Conservation (phyloP, 2,113 vertebrate genomes). For the Genyomyrus donnyi region DNA sequence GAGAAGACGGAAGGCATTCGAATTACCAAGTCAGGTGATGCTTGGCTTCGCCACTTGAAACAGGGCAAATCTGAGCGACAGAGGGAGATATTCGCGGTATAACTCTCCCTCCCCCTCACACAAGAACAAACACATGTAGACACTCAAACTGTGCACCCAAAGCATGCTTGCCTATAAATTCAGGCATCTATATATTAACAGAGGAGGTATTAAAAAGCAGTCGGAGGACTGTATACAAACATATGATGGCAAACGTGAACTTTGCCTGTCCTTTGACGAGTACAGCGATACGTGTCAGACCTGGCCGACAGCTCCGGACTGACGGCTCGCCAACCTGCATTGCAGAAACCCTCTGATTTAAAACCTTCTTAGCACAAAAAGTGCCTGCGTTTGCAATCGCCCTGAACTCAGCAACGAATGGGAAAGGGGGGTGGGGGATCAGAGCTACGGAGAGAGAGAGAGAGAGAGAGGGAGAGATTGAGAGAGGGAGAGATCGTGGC, state of each 20-base stretch:
- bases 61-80: background rate
- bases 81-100: background rate
- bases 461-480: background rate
- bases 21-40: background rate
- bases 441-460: slow-evolving; percentile 6
- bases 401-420: background rate
- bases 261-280: background rate
- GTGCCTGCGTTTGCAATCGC: slow-evolving; percentile 23
- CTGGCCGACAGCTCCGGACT: background rate
- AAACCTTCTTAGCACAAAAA: slow-evolving; percentile 18
- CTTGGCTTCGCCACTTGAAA: background rate
- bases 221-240: background rate
- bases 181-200: background rate
- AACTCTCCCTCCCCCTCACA: background rate
- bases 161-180: background rate
- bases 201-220: background rate
- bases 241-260: background rate
- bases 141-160: background rate
- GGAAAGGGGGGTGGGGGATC: background rate
- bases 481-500: background rate
- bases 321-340: slow-evolving; percentile 5
- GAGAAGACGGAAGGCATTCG: background rate
- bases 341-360: slow-evolving; percentile 19
- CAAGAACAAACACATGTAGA: background rate
- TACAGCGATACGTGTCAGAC: background rate